phyloP scores from a whole-genome alignment of 2,113 vertebrate species.

The Hyperoodon ampullatus region DNA sequence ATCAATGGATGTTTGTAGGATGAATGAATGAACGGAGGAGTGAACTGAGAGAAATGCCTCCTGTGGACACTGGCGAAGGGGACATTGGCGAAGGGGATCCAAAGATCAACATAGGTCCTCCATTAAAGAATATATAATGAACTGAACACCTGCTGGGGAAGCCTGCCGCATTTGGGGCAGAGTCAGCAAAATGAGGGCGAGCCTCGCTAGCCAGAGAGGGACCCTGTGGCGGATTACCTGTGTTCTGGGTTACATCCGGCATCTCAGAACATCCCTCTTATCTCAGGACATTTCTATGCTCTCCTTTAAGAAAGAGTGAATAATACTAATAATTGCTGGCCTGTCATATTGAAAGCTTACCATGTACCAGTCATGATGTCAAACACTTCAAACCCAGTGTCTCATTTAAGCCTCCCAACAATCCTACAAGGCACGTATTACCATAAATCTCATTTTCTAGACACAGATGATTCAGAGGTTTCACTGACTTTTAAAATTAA shows the following conservation, averaged over 20 bases:
- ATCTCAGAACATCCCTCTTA: neutral
- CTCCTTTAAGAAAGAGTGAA: neutral
- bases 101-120: too few species aligned
- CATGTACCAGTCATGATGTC: neutral
- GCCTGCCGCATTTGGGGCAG: neutral
- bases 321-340: neutral
- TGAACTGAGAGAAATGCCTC: neutral
- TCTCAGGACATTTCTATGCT: neutral
- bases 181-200: neutral
- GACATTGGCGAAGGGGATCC: too few species aligned
- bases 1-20: neutral
- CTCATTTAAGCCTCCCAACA: neutral
- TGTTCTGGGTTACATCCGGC: neutral
- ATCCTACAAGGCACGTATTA: neutral
- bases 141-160: neutral
- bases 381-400: neutral
- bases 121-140: neutral
- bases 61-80: neutral
- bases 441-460: constrained; percentile 32
- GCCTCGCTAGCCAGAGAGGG: neutral
- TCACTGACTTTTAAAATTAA: constrained; percentile 50
- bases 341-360: neutral
- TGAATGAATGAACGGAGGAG: neutral
- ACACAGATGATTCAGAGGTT: constrained; percentile 12
- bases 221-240: neutral